These are phyloP conservation scores for Rhopalosiphum maidis DNA, from an alignment of 1,140 invertebrate genomes.

Conservation along the genomic window DNA sequence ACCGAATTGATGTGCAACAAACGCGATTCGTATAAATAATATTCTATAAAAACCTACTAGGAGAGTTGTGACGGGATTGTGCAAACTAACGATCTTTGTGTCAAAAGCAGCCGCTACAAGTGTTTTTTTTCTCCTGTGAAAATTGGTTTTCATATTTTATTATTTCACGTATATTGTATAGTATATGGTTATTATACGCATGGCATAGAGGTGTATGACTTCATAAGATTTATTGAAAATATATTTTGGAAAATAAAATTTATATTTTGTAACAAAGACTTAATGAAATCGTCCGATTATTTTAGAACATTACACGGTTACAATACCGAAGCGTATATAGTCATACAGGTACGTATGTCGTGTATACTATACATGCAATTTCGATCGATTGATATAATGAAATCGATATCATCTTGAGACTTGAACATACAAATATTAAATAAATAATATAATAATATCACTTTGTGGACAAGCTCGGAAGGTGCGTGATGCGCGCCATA, in stretches of 20 bases:
- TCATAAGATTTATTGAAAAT: background rate
- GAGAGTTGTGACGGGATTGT: background rate
- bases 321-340: background rate
- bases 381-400: background rate
- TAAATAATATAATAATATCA: background rate
- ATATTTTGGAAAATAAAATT: background rate
- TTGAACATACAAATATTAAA: background rate
- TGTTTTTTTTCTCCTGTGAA: background rate
- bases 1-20: background rate
- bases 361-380: background rate
- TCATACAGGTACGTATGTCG: too few relatives aligned
- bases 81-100: slow-evolving; percentile 22
- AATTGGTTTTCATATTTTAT: slow-evolving; percentile 1
- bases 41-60: background rate
- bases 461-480: background rate
- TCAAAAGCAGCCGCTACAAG: background rate
- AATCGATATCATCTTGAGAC: background rate
- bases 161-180: background rate
- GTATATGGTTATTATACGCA: background rate
- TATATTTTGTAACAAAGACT: background rate
- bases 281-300: background rate
- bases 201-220: background rate
- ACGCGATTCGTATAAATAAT: background rate
- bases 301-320: background rate
- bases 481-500: background rate